phyloP scores from a whole-genome alignment of 2,113 vertebrate genomes.

The Procavia capensis region DNA sequence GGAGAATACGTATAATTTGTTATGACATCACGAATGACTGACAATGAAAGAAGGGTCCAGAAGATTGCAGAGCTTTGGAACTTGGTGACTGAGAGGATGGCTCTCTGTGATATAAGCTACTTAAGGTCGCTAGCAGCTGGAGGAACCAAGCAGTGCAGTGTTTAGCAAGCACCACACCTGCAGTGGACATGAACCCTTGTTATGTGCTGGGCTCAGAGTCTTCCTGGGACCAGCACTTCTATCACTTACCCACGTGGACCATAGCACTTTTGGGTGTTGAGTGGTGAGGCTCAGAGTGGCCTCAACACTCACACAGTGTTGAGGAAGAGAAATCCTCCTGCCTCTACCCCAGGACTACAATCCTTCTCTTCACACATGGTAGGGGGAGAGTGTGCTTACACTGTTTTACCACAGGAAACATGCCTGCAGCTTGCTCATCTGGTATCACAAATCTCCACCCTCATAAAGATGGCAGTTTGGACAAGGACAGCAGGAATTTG shows the following conservation, averaged over 20 bases:
- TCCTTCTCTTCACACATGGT: background rate
- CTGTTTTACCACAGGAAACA: background rate
- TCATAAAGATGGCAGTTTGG: background rate
- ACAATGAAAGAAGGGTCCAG: background rate
- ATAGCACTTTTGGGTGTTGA: background rate
- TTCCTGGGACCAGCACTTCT: background rate
- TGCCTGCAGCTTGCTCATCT: background rate
- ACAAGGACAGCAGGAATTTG: background rate
- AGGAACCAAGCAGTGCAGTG: background rate
- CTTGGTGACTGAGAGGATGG: background rate
- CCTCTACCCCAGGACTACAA: background rate
- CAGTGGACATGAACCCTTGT: fast-evolving
- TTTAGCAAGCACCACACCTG: background rate
- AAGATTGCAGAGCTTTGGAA: background rate
- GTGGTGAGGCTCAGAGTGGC: background rate
- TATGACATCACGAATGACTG: background rate
- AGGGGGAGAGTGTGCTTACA: background rate
- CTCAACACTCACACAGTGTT: background rate
- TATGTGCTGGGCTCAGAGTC: background rate
- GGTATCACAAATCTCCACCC: background rate
- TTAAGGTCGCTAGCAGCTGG: background rate
- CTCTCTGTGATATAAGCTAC: background rate
- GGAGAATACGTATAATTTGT: background rate
- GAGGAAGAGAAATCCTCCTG: background rate
- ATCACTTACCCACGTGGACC: background rate